These are phyloP conservation scores for Sialia sialis DNA, from an alignment of 2,113 vertebrate species.

Conservation along the genomic window DNA sequence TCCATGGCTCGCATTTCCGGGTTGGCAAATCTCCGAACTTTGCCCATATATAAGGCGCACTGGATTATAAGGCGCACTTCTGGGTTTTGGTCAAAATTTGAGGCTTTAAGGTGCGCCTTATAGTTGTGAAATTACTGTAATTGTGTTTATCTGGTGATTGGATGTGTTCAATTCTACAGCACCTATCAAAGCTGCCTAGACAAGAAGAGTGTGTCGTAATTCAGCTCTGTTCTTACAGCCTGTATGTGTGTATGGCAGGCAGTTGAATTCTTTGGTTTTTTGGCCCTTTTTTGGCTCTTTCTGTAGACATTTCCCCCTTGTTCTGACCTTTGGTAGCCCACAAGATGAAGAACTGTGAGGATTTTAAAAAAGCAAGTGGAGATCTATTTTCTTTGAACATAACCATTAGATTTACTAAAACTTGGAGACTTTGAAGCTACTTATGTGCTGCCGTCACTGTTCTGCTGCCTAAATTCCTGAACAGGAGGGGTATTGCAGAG, in stretches of 20 bases:
- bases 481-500: not conserved
- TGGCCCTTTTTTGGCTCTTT: not conserved
- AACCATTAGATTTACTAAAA: not conserved
- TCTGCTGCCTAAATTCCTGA: not conserved
- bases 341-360: not conserved
- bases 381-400: not conserved
- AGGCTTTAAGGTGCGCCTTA: too few species aligned
- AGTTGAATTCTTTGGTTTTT: not conserved
- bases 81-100: too few species aligned
- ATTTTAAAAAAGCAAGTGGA: not conserved
- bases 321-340: not conserved
- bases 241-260: fast-evolving
- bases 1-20: too few species aligned
- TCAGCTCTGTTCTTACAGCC: not conserved
- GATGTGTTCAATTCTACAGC: not conserved
- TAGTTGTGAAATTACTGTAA: too few species aligned
- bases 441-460: fast-evolving
- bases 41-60: too few species aligned
- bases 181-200: not conserved
- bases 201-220: not conserved
- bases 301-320: not conserved
- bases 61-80: too few species aligned
- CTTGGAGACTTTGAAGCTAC: not conserved
- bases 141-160: not conserved
- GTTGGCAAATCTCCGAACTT: too few species aligned